These are phyloP conservation scores for Meles meles DNA, from an alignment of 2,113 vertebrate genomes.

Conservation along the genomic window DNA sequence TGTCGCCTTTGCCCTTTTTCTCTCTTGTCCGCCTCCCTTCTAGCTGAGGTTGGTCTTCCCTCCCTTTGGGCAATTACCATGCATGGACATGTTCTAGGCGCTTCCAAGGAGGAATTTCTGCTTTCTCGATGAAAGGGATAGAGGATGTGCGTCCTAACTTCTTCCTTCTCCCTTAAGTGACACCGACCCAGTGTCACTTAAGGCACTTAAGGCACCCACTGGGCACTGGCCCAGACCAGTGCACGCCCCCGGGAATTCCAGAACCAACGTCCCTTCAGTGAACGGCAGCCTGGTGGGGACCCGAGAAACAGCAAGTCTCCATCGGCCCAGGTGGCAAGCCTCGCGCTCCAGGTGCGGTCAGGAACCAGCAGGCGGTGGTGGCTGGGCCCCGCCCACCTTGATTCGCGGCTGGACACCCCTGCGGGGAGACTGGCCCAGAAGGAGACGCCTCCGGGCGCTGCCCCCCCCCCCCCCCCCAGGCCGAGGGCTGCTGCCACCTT, in stretches of 20 bases:
- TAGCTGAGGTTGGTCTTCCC: background rate
- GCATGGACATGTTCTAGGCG: too few species aligned
- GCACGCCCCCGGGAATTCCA: background rate
- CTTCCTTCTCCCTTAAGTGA: background rate
- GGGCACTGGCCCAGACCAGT: background rate
- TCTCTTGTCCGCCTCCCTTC: background rate
- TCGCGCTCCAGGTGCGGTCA: background rate
- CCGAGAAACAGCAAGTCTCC: background rate
- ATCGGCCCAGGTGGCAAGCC: background rate
- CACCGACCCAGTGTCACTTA: too few species aligned
- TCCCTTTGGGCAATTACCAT: background rate
- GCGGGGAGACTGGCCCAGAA: background rate
- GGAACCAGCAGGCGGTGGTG: background rate
- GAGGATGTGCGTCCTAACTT: too few species aligned
- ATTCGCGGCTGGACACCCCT: background rate
- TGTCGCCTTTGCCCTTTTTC: background rate
- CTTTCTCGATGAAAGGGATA: too few species aligned
- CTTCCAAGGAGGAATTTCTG: background rate
- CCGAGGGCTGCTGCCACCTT: too few species aligned
- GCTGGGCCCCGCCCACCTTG: background rate
- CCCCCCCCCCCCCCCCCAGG: too few species aligned
- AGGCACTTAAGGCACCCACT: too few species aligned
- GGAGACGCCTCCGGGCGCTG: background rate
- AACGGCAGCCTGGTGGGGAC: accelerated
- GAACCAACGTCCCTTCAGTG: background rate